phyloP scores from a whole-genome alignment of 37 sponge, comb jelly and placozoan genomes.

The Chondrosia reniformis region DNA sequence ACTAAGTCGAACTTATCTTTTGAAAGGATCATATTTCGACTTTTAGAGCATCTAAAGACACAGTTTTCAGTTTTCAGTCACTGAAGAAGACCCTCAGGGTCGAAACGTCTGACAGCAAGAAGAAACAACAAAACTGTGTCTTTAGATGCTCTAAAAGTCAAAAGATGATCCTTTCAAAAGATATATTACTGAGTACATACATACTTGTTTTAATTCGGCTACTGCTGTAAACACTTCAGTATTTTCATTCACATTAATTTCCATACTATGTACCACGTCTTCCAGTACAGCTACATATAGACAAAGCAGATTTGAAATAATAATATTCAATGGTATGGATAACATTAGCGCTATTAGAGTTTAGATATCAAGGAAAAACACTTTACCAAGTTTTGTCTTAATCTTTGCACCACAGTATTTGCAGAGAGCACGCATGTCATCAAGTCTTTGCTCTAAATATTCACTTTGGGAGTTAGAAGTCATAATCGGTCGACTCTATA shows the following conservation, averaged over 20 bases:
- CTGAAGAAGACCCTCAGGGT: too few species aligned
- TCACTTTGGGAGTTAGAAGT: neutral
- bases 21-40: too few species aligned
- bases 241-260: neutral
- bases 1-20: too few species aligned
- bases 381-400: neutral
- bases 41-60: too few species aligned
- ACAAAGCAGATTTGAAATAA: neutral
- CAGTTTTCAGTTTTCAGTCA: too few species aligned
- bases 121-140: too few species aligned
- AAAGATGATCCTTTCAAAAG: too few species aligned
- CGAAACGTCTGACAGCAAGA: too few species aligned
- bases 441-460: conserved; percentile 6
- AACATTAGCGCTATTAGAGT: neutral
- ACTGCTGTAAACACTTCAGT: neutral
- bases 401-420: conserved; percentile 20
- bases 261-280: neutral
- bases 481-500: neutral
- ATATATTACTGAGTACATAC: neutral
- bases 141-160: too few species aligned
- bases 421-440: conserved; percentile 3
- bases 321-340: neutral
- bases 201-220: conserved; percentile 11
- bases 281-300: neutral
- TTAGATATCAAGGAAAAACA: neutral